Evolutionary conservation across 2,113 vertebrate species (phyloP).

Genomic region (Athene noctua): DNA sequence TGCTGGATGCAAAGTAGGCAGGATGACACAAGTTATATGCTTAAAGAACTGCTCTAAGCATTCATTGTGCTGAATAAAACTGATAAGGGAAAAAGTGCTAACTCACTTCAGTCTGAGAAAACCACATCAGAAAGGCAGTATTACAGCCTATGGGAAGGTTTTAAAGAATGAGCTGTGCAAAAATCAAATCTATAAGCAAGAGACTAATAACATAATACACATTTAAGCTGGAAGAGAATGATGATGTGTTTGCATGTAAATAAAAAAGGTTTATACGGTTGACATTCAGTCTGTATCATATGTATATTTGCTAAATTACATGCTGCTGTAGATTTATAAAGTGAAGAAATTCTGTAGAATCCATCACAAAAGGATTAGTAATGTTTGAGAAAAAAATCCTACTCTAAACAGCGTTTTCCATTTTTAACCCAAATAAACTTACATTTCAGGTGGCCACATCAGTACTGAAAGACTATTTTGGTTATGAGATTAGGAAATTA

Average conservation of each 20-base stretch:
- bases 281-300: neutral
- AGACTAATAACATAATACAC: neutral
- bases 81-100: neutral
- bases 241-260: neutral
- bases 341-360: conserved; percentile 1
- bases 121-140: neutral
- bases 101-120: neutral
- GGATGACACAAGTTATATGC: neutral
- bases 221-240: neutral
- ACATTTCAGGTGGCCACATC: neutral
- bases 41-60: neutral
- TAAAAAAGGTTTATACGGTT: neutral
- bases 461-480: neutral
- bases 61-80: neutral
- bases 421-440: conserved; percentile 9
- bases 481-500: conserved; percentile 38
- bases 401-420: neutral
- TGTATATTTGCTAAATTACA: conserved; percentile 13
- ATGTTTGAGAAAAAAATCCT: neutral
- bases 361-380: neutral
- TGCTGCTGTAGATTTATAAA: neutral
- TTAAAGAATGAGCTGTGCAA: neutral
- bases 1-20: neutral
- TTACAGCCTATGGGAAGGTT: neutral
- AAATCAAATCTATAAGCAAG: neutral